Base-by-base conservation (phyloP, 92 coral and sea anemone species). In the Palythoa grandis region DNA sequence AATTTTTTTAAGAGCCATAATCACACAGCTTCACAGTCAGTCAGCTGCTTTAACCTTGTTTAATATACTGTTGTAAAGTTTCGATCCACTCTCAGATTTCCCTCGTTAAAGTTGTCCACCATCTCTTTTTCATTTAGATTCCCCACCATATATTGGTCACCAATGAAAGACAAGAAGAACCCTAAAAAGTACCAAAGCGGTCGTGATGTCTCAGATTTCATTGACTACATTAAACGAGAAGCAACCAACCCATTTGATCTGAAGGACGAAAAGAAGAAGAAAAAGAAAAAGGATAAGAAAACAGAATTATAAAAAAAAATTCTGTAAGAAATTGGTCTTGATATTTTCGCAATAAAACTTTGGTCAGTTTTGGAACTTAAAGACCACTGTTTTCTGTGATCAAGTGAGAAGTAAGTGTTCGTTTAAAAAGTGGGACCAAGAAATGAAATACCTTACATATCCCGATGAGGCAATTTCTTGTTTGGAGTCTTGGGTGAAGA, bases 121-220 rank as follows among this genome's bases (percentile, higher is more conserved):
- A n/a, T n/a, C 9, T 76, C 5, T 35, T 61, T 77, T 69, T 7
- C 73, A 15, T 50, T 53, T 83, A 96, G 99, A 52, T 96, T 95
- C 88, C 99, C 99, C 11, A 96, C 99, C 52, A 60, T 96, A 11
- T 96, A 96, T 89, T 96, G 98, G 90, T 88, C 99, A 40, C 97
- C 99, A 79, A 94, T 83, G 92, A 90, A 93, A 20, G 90, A 87
- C 79, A 96, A 96, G 89, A 80, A 95, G 50, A 79, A 88, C 35
- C 99, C 99, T 1, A 92, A 91, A 84, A 96, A 96, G 65, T 96
- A 96, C 82, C 65, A 77, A 2, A 91, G 99, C 11, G 98, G 94
- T 8, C 82, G 99, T 61, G 99, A 96, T 14, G 93, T 96, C 3
- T 74, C 94, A 7, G 98, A 95, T 24, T 96, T 96, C 79, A 68